A percentile compares a stretch with the other conserved stretches of the same genome.
Conservation (phyloP, 2,888 invertebrate genomes). For the Caenorhabditis doughertyi region DNA sequence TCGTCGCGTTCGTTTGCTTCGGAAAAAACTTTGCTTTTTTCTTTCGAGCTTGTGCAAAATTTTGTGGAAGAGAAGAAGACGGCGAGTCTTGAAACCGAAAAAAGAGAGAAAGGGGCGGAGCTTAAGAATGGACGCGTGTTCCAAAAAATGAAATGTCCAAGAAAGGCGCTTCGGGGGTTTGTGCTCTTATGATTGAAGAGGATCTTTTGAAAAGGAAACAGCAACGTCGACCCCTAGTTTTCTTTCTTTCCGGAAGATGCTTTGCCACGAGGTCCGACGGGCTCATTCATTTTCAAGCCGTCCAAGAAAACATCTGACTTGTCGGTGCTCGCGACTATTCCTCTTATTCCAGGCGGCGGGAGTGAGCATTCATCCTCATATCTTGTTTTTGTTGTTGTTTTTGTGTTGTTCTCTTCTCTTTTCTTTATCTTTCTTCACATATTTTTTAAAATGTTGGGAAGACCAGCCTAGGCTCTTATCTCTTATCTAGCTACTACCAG, state of each 20-base stretch:
- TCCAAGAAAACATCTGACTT: constrained; percentile 56
- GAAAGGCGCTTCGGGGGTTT: constrained; percentile 34
- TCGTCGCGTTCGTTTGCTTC: constrained; percentile 50
- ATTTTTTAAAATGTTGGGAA: constrained; percentile 24
- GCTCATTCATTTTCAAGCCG: constrained; percentile 34
- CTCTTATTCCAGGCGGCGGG: too few species aligned
- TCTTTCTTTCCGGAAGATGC: constrained; percentile 6
- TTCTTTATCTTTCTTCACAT: not conserved
- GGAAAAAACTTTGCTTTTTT: constrained; percentile 49
- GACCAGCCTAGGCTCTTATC: constrained; percentile 25
- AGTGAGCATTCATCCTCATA: constrained; percentile 12
- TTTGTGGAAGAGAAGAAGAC: constrained; percentile 15
- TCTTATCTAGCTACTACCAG: too few species aligned
- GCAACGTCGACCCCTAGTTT: not conserved
- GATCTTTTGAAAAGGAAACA: constrained; percentile 14
- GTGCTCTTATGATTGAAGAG: constrained; percentile 51
- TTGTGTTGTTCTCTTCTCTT: constrained; percentile 44
- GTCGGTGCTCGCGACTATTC: constrained; percentile 7
- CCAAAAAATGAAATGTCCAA: constrained; percentile 47
- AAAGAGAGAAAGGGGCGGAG: constrained; percentile 7
- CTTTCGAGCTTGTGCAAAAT: constrained; percentile 37
- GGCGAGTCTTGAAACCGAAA: not conserved
- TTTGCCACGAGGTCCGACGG: constrained; percentile 17
- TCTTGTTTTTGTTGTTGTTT: constrained; percentile 61
- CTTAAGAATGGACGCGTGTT: constrained; percentile 40